Conservation (phyloP, 2,113 vertebrate species). For the Catharus fuscescens region DNA sequence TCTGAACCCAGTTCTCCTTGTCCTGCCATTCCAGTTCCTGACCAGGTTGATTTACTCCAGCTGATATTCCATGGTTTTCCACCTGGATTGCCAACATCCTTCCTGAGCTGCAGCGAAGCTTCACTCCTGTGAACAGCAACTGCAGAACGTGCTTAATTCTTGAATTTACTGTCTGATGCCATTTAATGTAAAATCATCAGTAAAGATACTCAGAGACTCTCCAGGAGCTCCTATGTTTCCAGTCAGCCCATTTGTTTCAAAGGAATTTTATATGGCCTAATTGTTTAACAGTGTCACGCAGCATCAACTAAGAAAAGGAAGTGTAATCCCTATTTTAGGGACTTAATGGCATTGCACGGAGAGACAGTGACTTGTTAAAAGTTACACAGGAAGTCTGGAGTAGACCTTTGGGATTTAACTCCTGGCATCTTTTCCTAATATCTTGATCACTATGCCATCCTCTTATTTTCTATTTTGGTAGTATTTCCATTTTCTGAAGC, state of each 20-base stretch:
- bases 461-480: neutral
- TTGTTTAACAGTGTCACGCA: neutral
- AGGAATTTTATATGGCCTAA: neutral
- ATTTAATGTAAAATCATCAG: neutral
- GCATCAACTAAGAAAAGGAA: conserved; percentile 4
- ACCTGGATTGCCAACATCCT: neutral
- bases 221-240: neutral
- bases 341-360: neutral
- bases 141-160: neutral
- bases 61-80: neutral
- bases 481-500: neutral
- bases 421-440: neutral
- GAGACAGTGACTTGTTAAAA: neutral
- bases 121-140: neutral
- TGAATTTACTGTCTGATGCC: neutral
- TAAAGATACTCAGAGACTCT: neutral
- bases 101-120: neutral
- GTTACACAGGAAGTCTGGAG: conserved; percentile 37
- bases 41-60: neutral
- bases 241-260: neutral
- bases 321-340: conserved; percentile 4
- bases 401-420: conserved; percentile 6
- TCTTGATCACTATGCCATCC: neutral
- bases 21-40: neutral
- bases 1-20: neutral